Base-by-base conservation (phyloP, 2,113 vertebrate species). In the Platanista minor region DNA sequence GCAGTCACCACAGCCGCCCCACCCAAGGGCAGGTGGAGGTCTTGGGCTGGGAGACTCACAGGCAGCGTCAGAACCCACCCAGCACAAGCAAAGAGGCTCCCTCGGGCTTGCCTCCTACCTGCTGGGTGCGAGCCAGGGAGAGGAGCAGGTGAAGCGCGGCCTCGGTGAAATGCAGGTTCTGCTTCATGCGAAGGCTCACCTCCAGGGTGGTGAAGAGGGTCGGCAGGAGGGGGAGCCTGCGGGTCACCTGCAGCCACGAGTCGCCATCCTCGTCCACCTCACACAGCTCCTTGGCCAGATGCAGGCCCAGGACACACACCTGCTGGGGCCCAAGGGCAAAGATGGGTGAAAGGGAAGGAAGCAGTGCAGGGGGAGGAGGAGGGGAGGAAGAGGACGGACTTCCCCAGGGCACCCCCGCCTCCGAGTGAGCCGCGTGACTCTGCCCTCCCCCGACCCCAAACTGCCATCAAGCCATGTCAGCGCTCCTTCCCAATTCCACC, bases 101-200 rank as follows among this genome's bases (percentile, higher is more conserved):
- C 69, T 29, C 23, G 0, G 25, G 59, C 25, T 69, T 36, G 33
- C 23, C 11, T 52, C 98, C 97, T 98, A 99, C 99, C 99, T 99
- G 99, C 21, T 99, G 99, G 7, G 99, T 99, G 86, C 99, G 99
- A n/a, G 99, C 99, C 96, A 99, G 98, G 0, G 99, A 99, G 94
- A 99, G 99, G 89, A 99, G 99, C 97, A 99, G 98, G 97, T 99
- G 99, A 25, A 99, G 98, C 0, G 99, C 98, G 0, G 99, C 99
- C 97, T 99, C 99, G 0, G 99, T 99, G 98, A 99, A 99, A 97
- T 99, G 99, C 21, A 99, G 99, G 98, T 99, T 99, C 97, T 99
- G 99, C 97, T 99, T 99, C 96, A 99, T 97, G 67, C 99, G 98
- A 75, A 99, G 99, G 98, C 99, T 99, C 98, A 99, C 98, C 98